Evolutionary conservation across 92 coral and sea anemone genomes (phyloP).

Genomic region (Porites lobata): DNA sequence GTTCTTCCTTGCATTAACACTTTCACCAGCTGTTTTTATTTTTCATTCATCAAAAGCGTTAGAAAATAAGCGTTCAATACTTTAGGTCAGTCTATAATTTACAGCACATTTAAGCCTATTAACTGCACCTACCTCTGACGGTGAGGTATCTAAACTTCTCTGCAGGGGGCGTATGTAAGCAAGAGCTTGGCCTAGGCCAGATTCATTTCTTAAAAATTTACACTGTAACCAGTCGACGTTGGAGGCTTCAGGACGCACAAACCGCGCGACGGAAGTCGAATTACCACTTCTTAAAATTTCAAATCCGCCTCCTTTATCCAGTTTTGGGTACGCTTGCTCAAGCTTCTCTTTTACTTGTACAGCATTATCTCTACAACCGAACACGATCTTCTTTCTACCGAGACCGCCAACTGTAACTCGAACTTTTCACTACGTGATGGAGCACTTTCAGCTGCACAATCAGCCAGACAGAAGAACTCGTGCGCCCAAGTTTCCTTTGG

Average conservation of each 20-base stretch:
- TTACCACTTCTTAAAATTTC: constrained; percentile 55
- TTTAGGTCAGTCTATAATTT: constrained; percentile 3
- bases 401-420: constrained; percentile 40
- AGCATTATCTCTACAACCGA: constrained; percentile 35
- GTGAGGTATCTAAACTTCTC: constrained; percentile 31
- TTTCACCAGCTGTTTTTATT: too few species aligned
- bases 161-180: constrained; percentile 42
- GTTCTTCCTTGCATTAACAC: too few species aligned
- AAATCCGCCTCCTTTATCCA: constrained; percentile 41
- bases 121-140: constrained; percentile 17
- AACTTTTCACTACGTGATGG: constrained; percentile 39
- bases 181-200: constrained; percentile 50
- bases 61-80: too few species aligned
- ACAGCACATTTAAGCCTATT: constrained; percentile 22
- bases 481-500: too few species aligned
- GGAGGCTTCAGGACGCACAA: constrained; percentile 53
- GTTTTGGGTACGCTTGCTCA: constrained; percentile 42
- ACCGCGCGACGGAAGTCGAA: constrained; percentile 37
- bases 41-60: too few species aligned
- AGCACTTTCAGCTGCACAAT: constrained; percentile 20
- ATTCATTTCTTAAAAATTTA: constrained; percentile 21
- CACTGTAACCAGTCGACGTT: constrained; percentile 54
- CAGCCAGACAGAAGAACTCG: too few species aligned
- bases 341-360: constrained; percentile 15
- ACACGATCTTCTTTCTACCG: constrained; percentile 42